Conservation (phyloP, 2,797 vertebrate species). For the Alca torda region DNA sequence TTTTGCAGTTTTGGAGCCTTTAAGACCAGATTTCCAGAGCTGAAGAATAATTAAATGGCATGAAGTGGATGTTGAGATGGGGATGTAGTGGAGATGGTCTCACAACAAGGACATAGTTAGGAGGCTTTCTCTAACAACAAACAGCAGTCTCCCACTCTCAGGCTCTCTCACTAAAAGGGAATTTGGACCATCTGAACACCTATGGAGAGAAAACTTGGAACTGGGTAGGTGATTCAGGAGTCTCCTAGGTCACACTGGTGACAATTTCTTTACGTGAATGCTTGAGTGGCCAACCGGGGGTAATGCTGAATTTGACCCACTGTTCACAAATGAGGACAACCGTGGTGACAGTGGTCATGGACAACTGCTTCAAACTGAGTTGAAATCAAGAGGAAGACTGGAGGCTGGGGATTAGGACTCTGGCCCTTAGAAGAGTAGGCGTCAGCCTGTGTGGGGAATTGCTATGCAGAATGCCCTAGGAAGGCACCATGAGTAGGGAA, state of each 20-base stretch:
- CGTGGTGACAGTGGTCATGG: background rate
- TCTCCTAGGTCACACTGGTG: background rate
- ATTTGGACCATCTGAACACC: background rate
- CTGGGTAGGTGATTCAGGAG: background rate
- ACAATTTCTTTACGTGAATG: background rate
- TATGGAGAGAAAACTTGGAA: background rate
- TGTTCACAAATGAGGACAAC: background rate
- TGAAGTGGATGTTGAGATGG: background rate
- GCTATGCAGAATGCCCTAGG: rapidly evolving
- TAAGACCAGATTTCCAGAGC: background rate
- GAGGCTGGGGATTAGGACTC: background rate
- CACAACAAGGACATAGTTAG: background rate
- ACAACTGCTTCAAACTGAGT: background rate
- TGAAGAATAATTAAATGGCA: background rate
- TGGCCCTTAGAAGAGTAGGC: background rate
- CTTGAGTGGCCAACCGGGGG: background rate
- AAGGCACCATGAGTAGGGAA: background rate
- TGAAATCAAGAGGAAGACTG: background rate
- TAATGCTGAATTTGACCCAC: background rate
- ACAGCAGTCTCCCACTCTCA: background rate
- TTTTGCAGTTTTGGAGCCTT: background rate
- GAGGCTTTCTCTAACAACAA: background rate
- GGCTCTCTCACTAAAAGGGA: background rate
- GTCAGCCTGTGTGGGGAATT: background rate
- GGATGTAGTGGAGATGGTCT: rapidly evolving